Evolutionary conservation across 1,140 invertebrate species (phyloP).

Genomic region (Trichonephila clavata): DNA sequence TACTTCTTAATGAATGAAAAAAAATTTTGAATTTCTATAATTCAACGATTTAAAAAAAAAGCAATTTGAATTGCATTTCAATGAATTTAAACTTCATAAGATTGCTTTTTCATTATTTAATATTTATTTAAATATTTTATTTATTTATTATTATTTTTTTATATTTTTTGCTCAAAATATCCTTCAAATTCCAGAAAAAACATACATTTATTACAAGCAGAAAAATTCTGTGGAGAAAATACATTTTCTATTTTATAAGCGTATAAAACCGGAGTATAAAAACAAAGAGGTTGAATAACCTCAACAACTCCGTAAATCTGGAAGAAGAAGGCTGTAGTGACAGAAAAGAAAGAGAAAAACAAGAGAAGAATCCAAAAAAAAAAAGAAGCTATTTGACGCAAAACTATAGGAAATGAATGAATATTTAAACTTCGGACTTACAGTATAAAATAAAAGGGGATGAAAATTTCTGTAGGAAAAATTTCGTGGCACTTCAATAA

Average conservation of each 20-base stretch:
- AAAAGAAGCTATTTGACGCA: background rate
- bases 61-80: too few relatives aligned
- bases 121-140: too few relatives aligned
- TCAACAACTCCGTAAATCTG: background rate
- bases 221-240: too few relatives aligned
- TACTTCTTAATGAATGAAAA: too few relatives aligned
- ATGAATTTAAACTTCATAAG: too few relatives aligned
- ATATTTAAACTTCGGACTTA: background rate
- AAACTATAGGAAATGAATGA: conserved; percentile 6
- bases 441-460: background rate
- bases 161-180: too few relatives aligned
- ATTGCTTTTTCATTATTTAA: too few relatives aligned
- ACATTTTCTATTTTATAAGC: background rate
- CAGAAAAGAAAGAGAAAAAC: background rate
- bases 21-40: too few relatives aligned
- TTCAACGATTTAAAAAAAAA: too few relatives aligned
- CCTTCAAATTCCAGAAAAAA: too few relatives aligned
- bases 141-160: too few relatives aligned
- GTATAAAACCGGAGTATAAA: background rate
- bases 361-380: background rate
- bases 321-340: background rate
- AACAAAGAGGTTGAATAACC: background rate
- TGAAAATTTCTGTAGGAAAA: background rate
- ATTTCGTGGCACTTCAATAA: background rate
- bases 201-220: too few relatives aligned